These are phyloP conservation scores for Alviniconcha strummeri DNA, from an alignment of 2,888 invertebrate genomes.

Conservation along the genomic window DNA sequence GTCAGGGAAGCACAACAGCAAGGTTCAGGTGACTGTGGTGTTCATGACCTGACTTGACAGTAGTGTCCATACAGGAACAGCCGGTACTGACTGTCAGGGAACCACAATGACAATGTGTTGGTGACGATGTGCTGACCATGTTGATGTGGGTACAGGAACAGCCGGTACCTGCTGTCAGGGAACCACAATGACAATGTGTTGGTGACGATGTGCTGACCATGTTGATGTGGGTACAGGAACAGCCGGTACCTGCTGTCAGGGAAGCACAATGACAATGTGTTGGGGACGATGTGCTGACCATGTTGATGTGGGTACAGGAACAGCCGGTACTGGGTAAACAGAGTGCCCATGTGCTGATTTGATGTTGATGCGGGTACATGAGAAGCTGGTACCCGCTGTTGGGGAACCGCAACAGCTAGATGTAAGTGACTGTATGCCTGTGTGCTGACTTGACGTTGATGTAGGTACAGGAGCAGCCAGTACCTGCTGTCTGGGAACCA, in stretches of 20 bases:
- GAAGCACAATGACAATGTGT: slow-evolving; percentile 72
- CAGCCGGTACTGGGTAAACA: neutral
- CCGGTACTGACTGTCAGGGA: too few species aligned
- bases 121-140: too few species aligned
- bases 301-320: slow-evolving; percentile 51
- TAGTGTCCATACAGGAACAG: slow-evolving; percentile 52
- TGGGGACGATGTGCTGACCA: slow-evolving; percentile 50
- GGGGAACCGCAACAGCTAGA: too few species aligned
- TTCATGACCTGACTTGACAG: too few species aligned
- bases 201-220: too few species aligned
- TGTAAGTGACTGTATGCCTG: too few species aligned
- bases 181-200: slow-evolving; percentile 73
- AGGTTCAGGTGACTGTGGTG: too few species aligned
- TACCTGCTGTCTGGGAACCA: too few species aligned
- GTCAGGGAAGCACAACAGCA: too few species aligned
- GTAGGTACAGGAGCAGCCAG: slow-evolving; percentile 52
- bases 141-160: slow-evolving; percentile 63
- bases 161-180: slow-evolving; percentile 70
- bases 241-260: too few species aligned
- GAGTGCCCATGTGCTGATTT: too few species aligned
- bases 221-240: slow-evolving; percentile 55
- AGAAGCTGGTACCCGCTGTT: slow-evolving; percentile 27
- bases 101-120: too few species aligned
- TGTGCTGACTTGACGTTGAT: neutral
- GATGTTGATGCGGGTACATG: slow-evolving; percentile 47